Evolutionary conservation across 2,113 vertebrate species (phyloP).

Genomic region (Dipodomys stephensi): DNA sequence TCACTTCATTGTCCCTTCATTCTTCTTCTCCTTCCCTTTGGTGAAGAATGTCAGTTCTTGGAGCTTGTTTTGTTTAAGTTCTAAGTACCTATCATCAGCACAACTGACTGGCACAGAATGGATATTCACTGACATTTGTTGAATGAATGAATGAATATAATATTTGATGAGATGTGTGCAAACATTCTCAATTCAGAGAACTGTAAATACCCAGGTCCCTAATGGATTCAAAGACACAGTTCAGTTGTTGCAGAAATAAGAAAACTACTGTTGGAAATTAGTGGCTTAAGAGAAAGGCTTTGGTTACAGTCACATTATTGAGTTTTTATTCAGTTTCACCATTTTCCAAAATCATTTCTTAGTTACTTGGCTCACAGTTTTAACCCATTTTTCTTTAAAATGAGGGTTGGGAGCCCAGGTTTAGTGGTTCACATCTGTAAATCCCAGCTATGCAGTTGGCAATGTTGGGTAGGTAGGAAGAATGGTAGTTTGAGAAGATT

Average conservation of each 20-base stretch:
- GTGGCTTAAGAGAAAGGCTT: neutral
- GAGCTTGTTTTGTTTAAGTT: neutral
- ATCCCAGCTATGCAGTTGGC: too few species aligned
- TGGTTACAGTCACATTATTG: neutral
- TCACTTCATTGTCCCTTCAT: neutral
- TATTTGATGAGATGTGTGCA: neutral
- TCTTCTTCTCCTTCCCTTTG: rapidly evolving
- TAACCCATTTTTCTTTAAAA: neutral
- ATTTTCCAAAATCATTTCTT: neutral
- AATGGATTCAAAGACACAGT: neutral
- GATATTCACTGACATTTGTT: neutral
- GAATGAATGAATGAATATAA: neutral
- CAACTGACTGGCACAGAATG: neutral
- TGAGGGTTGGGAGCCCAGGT: neutral
- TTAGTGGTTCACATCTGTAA: too few species aligned
- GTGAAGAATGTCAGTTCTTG: neutral
- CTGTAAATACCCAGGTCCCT: neutral
- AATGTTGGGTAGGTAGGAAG: too few species aligned
- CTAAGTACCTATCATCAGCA: neutral
- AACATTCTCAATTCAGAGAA: neutral
- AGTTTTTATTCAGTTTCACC: neutral
- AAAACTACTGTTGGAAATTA: neutral
- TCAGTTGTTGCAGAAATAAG: neutral
- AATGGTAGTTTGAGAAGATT: too few species aligned
- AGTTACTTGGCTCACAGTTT: neutral